Evolutionary conservation across 1,140 invertebrate genomes (phyloP).

Genomic region (Drosophila bocki): DNA sequence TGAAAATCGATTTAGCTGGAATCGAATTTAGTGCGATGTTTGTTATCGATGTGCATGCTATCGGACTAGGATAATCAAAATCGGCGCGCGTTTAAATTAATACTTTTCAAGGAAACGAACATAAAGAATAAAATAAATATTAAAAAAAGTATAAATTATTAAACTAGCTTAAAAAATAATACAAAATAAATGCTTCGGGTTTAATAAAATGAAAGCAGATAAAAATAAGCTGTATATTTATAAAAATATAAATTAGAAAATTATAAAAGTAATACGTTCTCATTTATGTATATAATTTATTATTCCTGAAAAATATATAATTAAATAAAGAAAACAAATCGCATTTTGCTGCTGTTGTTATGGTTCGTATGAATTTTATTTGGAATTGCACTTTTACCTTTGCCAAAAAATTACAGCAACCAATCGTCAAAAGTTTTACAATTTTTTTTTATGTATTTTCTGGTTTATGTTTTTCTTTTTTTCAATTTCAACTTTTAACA

Average conservation of each 20-base stretch:
- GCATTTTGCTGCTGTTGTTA: constrained; percentile 41
- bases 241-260: no score
- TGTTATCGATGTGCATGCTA: not conserved
- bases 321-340: constrained; percentile 1
- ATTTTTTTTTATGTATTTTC: constrained; percentile 67
- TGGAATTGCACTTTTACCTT: constrained; percentile 76
- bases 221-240: no score
- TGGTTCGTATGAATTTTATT: constrained; percentile 75
- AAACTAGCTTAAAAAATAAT: no score
- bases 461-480: constrained; percentile 38
- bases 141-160: no score
- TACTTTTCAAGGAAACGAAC: not conserved
- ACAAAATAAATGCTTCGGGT: no score
- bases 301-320: not conserved
- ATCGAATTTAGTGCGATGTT: not conserved
- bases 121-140: no score
- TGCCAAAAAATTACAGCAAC: constrained; percentile 76
- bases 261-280: not conserved
- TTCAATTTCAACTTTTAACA: constrained; percentile 41
- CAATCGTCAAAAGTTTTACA: constrained; percentile 68
- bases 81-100: not conserved
- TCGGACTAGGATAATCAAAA: not conserved
- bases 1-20: no score
- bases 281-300: not conserved
- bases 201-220: no score